Base-by-base conservation (phyloP, 2,797 vertebrate genomes). In the Bradypus variegatus region DNA sequence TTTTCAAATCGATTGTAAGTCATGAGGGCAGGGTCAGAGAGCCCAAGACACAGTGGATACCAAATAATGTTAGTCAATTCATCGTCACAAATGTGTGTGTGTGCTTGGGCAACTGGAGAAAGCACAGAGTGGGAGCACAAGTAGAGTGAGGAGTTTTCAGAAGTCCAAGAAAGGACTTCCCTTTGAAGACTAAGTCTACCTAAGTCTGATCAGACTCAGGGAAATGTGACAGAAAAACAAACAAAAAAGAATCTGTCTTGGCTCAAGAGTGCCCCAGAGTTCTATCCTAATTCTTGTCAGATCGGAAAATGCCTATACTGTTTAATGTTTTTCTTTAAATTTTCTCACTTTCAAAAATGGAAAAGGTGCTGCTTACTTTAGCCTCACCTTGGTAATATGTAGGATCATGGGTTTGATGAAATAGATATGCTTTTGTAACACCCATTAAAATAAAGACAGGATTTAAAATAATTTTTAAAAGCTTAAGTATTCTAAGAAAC, bases 271-370 rank as follows among this genome's bases (percentile, higher is more conserved):
- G 73, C 14, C 41, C 70, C 41, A 60, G 45, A 48, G 80, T 82
- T 86, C 33, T 88, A 9, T 58, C 19, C 21, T 48, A 65, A 58
- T 27, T 70, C 45, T 64, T 72, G 53, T 18, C 29, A 4, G 70
- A 67, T 89, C 58, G 83, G 67, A 87, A 38, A 75, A 75, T 87
- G 21, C 53, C 7, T 62, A 8, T 31, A 31, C 23, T 76, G 45
- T 87, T 90, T 83, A 81, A 14, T 69, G 38, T 86, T 79, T 87
- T 70, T 45, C 65, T 41, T 90, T 84, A 90, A 41, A 75, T 89
- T 14, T 38, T 89, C 50, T 90, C n/a, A 64, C 50, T 93, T 95
- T 76, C 62, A 53, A 58, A 77, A 88, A 36, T n/a, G 60, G 73
- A 91, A 76, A 77, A 67, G 33, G 14, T 38, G 3, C 14, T 48